phyloP scores from a whole-genome alignment of 2,888 invertebrate species.

The Salticus scenicus region DNA sequence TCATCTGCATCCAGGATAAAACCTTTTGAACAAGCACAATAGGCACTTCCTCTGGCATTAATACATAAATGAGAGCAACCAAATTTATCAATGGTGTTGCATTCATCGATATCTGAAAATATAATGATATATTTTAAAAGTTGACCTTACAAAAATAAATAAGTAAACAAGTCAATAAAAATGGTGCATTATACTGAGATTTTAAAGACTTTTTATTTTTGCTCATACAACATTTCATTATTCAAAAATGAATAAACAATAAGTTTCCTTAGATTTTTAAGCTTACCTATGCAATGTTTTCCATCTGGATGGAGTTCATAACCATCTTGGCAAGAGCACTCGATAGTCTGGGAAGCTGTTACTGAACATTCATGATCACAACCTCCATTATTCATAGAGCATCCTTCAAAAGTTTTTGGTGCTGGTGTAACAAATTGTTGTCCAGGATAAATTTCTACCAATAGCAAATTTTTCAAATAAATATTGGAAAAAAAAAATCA shows the following conservation, averaged over 20 bases:
- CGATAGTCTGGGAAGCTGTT: neutral
- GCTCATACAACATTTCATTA: no score
- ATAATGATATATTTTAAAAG: no score
- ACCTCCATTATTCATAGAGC: neutral
- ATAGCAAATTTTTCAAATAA: no score
- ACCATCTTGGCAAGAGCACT: neutral
- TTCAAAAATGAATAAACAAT: no score
- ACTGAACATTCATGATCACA: neutral
- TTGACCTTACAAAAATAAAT: no score
- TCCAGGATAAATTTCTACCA: no score
- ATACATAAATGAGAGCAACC: conserved; percentile 46
- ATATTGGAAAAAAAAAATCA: no score
- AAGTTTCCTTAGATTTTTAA: no score
- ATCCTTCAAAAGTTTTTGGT: neutral
- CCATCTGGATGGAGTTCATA: neutral
- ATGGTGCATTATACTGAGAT: no score
- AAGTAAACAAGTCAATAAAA: no score
- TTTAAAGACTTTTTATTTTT: no score
- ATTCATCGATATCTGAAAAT: conserved; percentile 68
- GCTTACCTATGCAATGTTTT: neutral
- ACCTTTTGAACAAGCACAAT: conserved; percentile 28
- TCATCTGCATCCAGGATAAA: conserved; percentile 29
- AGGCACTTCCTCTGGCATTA: conserved; percentile 23
- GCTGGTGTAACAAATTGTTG: no score
- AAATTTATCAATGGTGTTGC: conserved; percentile 28